Evolutionary conservation across 1,140 invertebrate species (phyloP).

Genomic region (Physella acuta): DNA sequence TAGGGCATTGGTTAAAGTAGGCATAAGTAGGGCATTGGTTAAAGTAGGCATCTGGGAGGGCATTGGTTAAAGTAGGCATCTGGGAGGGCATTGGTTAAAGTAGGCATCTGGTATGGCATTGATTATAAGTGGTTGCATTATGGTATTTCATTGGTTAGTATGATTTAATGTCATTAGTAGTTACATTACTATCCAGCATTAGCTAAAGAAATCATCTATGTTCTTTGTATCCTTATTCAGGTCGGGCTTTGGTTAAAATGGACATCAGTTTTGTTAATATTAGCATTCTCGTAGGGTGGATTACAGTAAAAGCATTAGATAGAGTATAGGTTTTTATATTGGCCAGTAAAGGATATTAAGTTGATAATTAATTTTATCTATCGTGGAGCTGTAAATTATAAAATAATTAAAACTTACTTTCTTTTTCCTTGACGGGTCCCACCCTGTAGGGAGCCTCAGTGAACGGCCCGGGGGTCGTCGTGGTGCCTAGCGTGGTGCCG

Average conservation of each 20-base stretch:
- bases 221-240: background rate
- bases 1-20: background rate
- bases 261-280: background rate
- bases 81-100: background rate
- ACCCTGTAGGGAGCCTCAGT: conserved; percentile 16
- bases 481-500: background rate
- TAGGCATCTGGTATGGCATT: background rate
- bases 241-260: background rate
- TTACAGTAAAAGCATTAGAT: too few relatives aligned
- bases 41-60: background rate
- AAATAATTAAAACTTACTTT: conserved; percentile 6
- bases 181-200: too few relatives aligned
- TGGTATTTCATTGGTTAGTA: too few relatives aligned
- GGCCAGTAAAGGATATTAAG: background rate
- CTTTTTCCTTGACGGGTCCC: conserved; percentile 18
- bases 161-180: too few relatives aligned
- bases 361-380: background rate
- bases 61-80: background rate
- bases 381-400: background rate
- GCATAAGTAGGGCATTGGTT: background rate
- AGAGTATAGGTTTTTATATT: background rate
- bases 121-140: too few relatives aligned
- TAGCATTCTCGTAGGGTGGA: too few relatives aligned
- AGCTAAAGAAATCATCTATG: too few relatives aligned
- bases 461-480: background rate